A percentile compares a stretch with the other conserved stretches of the same genome.
Evolutionary conservation across 2,888 invertebrate species (phyloP).

Genomic region (Agonopterix arenella): DNA sequence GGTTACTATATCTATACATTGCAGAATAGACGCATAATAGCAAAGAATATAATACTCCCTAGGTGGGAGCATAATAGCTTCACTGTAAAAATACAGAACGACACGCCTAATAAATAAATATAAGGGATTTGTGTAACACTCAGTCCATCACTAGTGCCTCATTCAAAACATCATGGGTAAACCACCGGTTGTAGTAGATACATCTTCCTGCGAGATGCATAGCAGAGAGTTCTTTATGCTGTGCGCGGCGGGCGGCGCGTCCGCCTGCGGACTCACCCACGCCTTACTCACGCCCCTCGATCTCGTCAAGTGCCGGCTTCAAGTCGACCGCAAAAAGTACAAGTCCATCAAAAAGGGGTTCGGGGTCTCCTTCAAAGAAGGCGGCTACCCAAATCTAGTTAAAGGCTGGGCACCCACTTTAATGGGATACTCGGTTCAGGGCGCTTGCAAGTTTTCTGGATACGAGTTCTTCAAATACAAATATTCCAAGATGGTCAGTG

Average conservation of each 20-base stretch:
- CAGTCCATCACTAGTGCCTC: too few species aligned
- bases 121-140: background rate
- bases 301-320: slow-evolving; percentile 88
- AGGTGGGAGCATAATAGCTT: too few species aligned
- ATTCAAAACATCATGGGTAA: background rate
- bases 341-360: slow-evolving; percentile 87
- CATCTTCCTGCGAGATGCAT: slow-evolving; percentile 81
- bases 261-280: slow-evolving; percentile 91
- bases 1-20: too few species aligned
- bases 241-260: slow-evolving; percentile 87
- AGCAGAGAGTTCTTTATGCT: slow-evolving; percentile 85
- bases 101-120: too few species aligned
- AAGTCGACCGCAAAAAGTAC: slow-evolving; percentile 89
- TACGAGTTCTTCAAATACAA: slow-evolving; percentile 92
- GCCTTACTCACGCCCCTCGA: slow-evolving; percentile 90
- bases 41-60: too few species aligned
- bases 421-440: slow-evolving; percentile 86
- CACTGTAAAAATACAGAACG: too few species aligned
- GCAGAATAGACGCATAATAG: too few species aligned
- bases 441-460: slow-evolving; percentile 88
- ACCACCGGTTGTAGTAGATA: slow-evolving; percentile 24
- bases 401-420: slow-evolving; percentile 94
- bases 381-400: slow-evolving; percentile 83
- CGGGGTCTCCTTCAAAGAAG: slow-evolving; percentile 83
- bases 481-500: slow-evolving; percentile 82